Base-by-base conservation (phyloP, 2,797 vertebrate genomes). In the Alectoris magna region DNA sequence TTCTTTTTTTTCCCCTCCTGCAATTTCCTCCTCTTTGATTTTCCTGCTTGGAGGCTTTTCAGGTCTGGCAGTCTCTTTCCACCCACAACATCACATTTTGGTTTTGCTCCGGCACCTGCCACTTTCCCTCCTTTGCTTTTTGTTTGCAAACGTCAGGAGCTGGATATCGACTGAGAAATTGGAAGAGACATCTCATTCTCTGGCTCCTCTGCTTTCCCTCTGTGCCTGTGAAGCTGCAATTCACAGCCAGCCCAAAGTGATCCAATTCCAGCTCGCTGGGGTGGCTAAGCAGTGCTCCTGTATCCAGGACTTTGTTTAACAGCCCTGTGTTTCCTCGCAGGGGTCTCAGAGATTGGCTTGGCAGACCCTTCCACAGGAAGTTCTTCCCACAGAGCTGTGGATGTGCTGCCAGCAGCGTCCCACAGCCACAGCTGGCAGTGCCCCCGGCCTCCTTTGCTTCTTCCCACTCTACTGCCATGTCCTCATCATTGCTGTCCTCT, bases 61-160 rank as follows among this genome's bases (percentile, higher is more conserved):
- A 93, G 83, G 90, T 94, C 94, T 94, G 71, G 80, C 87, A 95
- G 88, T 71, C 91, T 83, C 73, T 95, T 95, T 94, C 90, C 87
- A 94, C 96, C 95, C 91, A 93, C 85, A 86, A 23, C 93, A 87
- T 93, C 91, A 71, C 81, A 84, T 95, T 90, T 91, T 41, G 49
- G 75, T 87, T 91, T 96, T 53, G 1, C 82, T 91, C 77, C 68
- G 92, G 95, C 95, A 94, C 97, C 94, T 94, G 93, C 70, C 78
- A 36, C 72, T 73, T 85, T 93, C 77, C 67, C 82, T 88, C 86
- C 75, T 96, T 92, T 86, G 24, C 84, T 63, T 87, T 88, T 92
- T 95, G 92, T 97, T 81, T 90, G 95, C 89, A 80, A 92, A 72
- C 53, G 58, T 95, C 95, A 41, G 51, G 63, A 87, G 76, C 81